Base-by-base conservation (phyloP, 2,888 invertebrate species). In the Drosophila atripex region DNA sequence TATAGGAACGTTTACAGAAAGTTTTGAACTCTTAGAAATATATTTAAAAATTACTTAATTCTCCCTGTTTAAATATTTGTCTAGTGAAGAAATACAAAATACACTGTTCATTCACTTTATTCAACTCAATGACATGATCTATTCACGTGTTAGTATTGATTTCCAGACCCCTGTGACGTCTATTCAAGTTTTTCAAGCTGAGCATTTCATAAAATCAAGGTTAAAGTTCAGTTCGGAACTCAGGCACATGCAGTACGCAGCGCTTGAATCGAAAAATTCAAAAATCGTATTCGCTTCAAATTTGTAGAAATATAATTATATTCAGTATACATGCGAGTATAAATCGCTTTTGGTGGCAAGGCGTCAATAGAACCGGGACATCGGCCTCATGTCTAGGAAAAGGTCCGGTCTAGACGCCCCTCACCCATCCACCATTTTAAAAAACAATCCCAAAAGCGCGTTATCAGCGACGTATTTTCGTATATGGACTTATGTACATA, bases 181-280 rank as follows among this genome's bases (percentile, higher is more conserved):
- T 46, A 52, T 53, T 69, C 53, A 71, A 58, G 71, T 71, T 66
- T 65, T 72, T 63, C 53, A 32, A 71, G 49, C 71, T 51, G 38
- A 41, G 64, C 52, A 56, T 32, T 71, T 64, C 64, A 38, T 56
- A 54, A 66, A 41, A 41, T 41, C 50, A 71, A 84, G 86, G 88
- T 86, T 76, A 83, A 86, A 88, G 88, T 77, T 83, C 63, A 57
- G 58, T 50, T 73, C 76, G 88, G 73, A 86, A 70, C 74, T 79
- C 63, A 47, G 71, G 54, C 88, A 83, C 86, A 87, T 77, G 80
- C 78, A 86, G 55, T 66, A 49, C 50, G 43, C 55, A n/a, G 47
- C 75, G 59, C 65, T 57, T 45, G 28, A 77, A 73, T 70, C 69
- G 71, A 46, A 52, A 74, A 82, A 68, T 77, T 77, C 43, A 59